phyloP scores from a whole-genome alignment of 1,140 invertebrate species.

The Anoplolepis gracilipes region DNA sequence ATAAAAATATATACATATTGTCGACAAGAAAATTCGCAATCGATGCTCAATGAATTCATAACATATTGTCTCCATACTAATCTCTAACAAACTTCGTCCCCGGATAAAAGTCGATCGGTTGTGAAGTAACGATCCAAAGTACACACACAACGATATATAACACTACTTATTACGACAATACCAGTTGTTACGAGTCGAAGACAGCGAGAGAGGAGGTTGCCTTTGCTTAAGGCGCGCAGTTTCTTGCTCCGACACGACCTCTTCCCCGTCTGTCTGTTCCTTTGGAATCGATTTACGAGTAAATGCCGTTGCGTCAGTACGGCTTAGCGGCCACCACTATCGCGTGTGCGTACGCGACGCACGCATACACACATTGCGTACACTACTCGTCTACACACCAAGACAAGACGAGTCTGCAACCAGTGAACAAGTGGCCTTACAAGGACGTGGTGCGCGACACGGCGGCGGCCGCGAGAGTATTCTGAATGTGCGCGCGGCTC shows the following conservation, averaged over 20 bases:
- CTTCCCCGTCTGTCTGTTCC: slow-evolving; percentile 62
- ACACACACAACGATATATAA: slow-evolving; percentile 60
- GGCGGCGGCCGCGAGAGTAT: slow-evolving; percentile 52
- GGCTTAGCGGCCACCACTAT: slow-evolving; percentile 12
- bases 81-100: slow-evolving; percentile 43
- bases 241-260: slow-evolving; percentile 59
- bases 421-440: no score
- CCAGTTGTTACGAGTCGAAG: slow-evolving; percentile 60
- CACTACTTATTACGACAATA: slow-evolving; percentile 71
- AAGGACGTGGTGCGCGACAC: slow-evolving; percentile 45
- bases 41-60: not conserved
- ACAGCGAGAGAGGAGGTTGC: slow-evolving; percentile 42
- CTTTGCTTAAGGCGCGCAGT: slow-evolving; percentile 68
- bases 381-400: not conserved
- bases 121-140: slow-evolving; percentile 62
- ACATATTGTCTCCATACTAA: not conserved
- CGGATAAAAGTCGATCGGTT: not conserved
- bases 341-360: slow-evolving; percentile 32
- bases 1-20: not conserved
- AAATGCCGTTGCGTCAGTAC: slow-evolving; percentile 69
- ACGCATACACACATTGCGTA: slow-evolving; percentile 34
- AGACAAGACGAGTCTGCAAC: slow-evolving; percentile 58
- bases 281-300: slow-evolving; percentile 75
- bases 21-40: not conserved
- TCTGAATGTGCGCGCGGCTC: slow-evolving; percentile 50